phyloP scores from a whole-genome alignment of 1,140 invertebrate species.

The Thrips palmi region DNA sequence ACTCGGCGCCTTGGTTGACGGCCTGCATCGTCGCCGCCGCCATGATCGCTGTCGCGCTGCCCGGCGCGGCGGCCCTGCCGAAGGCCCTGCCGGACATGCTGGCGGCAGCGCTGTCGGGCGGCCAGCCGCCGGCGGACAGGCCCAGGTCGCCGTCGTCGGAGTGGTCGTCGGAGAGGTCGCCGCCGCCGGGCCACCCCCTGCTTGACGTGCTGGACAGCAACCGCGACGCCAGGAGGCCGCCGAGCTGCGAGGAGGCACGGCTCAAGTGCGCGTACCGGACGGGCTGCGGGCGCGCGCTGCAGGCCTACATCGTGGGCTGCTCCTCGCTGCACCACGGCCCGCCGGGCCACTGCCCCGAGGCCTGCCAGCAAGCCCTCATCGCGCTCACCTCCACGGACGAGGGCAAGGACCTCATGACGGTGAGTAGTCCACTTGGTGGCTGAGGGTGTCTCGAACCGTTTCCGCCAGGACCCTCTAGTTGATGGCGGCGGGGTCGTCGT shows the following conservation, averaged over 20 bases:
- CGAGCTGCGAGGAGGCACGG: slow-evolving; percentile 48
- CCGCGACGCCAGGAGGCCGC: slow-evolving; percentile 20
- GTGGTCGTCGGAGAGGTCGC: slow-evolving; percentile 6
- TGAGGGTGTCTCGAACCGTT: no score
- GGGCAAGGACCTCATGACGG: slow-evolving; percentile 50
- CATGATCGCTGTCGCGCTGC: no score
- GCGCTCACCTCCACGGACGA: slow-evolving; percentile 58
- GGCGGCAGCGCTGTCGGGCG: no score
- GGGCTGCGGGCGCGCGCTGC: slow-evolving; percentile 46
- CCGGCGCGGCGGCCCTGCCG: no score
- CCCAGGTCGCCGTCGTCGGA: background rate
- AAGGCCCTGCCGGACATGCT: no score
- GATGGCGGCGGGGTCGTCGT: no score
- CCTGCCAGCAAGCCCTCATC: slow-evolving; percentile 53
- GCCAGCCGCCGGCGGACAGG: no score
- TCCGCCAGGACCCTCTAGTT: no score
- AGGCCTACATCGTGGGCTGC: slow-evolving; percentile 15
- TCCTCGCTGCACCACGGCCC: slow-evolving; percentile 25
- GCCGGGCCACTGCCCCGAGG: slow-evolving; percentile 35
- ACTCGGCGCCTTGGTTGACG: no score
- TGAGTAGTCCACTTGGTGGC: slow-evolving; percentile 24
- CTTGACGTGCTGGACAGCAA: slow-evolving; percentile 14
- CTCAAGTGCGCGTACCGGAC: slow-evolving; percentile 48
- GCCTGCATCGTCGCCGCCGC: no score
- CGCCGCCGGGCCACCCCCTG: slow-evolving; percentile 8